Evolutionary conservation across 2,797 vertebrate genomes (phyloP).

Genomic region (Girardinus metallicus): DNA sequence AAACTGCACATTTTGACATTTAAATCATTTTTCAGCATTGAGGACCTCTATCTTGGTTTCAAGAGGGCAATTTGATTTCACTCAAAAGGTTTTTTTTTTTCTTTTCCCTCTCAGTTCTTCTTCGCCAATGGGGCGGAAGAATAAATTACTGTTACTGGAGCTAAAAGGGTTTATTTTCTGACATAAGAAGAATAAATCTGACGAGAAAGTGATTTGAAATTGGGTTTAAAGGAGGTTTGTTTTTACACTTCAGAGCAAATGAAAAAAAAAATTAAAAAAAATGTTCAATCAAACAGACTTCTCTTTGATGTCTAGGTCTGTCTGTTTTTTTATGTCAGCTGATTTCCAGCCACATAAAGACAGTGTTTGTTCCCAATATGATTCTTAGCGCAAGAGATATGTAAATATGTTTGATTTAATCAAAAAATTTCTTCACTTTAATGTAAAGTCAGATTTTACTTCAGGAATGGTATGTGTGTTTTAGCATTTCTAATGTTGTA

Average conservation of each 20-base stretch:
- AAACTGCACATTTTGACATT: slow-evolving; percentile 61
- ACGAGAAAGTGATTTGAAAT: slow-evolving; percentile 29
- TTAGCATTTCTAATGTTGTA: too few species aligned
- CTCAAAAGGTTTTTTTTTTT: slow-evolving; percentile 43
- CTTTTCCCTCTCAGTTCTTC: slow-evolving; percentile 26
- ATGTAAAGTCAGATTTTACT: slow-evolving; percentile 58
- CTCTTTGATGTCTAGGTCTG: slow-evolving; percentile 43
- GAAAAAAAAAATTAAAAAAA: slow-evolving; percentile 16
- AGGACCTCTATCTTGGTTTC: slow-evolving; percentile 40
- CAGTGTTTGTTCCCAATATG: slow-evolving; percentile 30
- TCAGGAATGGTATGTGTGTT: not conserved
- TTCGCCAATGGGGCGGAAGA: slow-evolving; percentile 30
- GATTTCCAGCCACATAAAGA: slow-evolving; percentile 34
- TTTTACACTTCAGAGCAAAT: slow-evolving; percentile 29
- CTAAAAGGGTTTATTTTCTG: slow-evolving; percentile 26
- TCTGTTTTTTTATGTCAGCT: slow-evolving; percentile 38
- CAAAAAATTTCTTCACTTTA: slow-evolving; percentile 37
- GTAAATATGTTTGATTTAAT: slow-evolving; percentile 2
- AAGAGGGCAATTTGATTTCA: slow-evolving; percentile 53
- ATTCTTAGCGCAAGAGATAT: slow-evolving; percentile 25
- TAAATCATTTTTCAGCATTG: slow-evolving; percentile 43
- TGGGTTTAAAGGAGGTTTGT: slow-evolving; percentile 21
- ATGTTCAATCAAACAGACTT: slow-evolving; percentile 12
- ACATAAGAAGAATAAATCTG: slow-evolving; percentile 28
- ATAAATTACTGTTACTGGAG: slow-evolving; percentile 43